Base-by-base conservation (phyloP, 2,113 vertebrate genomes). In the Leucosticte australis region DNA sequence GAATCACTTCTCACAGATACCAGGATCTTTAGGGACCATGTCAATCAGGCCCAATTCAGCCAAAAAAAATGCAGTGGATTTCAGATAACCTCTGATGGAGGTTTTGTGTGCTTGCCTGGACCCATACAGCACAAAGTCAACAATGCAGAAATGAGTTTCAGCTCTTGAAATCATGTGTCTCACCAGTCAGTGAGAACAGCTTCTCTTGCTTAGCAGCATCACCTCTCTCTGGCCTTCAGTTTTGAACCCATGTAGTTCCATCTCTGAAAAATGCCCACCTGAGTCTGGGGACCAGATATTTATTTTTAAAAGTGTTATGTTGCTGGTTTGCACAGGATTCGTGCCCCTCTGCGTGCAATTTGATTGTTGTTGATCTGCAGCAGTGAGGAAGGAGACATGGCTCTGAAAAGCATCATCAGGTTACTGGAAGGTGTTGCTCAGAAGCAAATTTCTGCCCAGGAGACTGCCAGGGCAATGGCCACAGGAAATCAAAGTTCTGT, bases 311-410 rank as follows among this genome's bases (percentile, higher is more conserved):
- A 76, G 49, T 1, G 4, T 0, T 67, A 4, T 7, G 15, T 70
- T 75, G 46, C 80, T 73, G 44, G 27, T 87, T 89, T 71, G 44
- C 41, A 26, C 49, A 46, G 37, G n/a, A 9, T 19, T 6, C 46
- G 0, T 7, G 9, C 26, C n/a, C 33, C 39, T 85, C 55, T 83
- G 55, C 0, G 1, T 59, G 55, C 60, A 63, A 0, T 33, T 77
- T 44, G 16, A 12, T 73, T 1, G 2, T n/a, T 86, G 37, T 28
- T 85, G 50, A 8, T 86, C 62, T 62, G 39, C 76, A 42, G 86
- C 20, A 56, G 31, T 24, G 53, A 59, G 44, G 65, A 27, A 50
- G 62, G 41, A 56, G 76, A 33, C 3, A 0, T n/a, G 76, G 69
- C 33, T 76, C 60, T 81, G 77, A 42, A 89, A 71, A 78, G 53